Base-by-base conservation (phyloP, 1,140 invertebrate species). In the Acromyrmex echinatior region DNA sequence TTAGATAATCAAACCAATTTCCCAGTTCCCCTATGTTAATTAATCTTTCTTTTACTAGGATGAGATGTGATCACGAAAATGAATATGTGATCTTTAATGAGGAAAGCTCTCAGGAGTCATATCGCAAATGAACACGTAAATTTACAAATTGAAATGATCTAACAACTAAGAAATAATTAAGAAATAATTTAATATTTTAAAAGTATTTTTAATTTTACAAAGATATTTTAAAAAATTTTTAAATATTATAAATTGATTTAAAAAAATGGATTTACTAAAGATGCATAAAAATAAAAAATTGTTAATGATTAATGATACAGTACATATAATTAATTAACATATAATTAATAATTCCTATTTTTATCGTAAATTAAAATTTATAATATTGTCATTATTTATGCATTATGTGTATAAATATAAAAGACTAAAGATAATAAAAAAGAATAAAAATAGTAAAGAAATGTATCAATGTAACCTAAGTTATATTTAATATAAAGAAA, bases 61-160 rank as follows among this genome's bases (percentile, higher is more conserved):
- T 73, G 79, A 63, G 45, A 60, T 0, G 25, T 21, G 16, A 81
- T 91, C 91, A 91, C 86, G 91, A 86, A 91, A 91, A 77, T 71
- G 82, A 88, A 86, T 88, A 86, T 53, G 45, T n/a, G 76, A 45
- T 39, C 58, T 12, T 74, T 60, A 81, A 81, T 84, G 63, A 82
- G 73, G 25, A 86, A 74, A 51, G 53, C 81, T 62, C 63, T 45
- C 3, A 62, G 28, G 71, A 71, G 45, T 35, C 35, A 81, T 71
- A 91, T 77, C 9, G 39, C 60, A 86, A 77, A 62, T 58, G 53
- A 78, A 63, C 88, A 91, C 77, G 88, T 71, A 62, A 88, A 91
- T 87, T 82, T 62, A 51, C 21, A 63, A 1, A 68, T 10, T 14
- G 31, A 53, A 84, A 31, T 18, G 18, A 45, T 28, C 3, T 1